These are phyloP conservation scores for Calyptomena viridis DNA, from an alignment of 2,113 vertebrate species.

Conservation along the genomic window DNA sequence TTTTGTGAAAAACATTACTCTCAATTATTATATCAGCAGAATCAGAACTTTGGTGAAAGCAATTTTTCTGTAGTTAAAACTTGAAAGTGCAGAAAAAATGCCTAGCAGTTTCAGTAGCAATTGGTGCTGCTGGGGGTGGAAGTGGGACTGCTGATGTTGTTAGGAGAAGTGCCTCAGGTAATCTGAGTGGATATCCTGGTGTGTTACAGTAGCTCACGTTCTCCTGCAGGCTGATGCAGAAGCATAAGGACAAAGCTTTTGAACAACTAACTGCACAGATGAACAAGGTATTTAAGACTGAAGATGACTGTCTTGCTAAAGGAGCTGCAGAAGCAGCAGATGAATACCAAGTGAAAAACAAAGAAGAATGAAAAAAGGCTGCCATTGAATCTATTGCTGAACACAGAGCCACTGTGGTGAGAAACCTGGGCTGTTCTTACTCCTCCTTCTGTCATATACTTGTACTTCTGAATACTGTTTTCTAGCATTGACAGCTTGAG, in stretches of 20 bases:
- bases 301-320: constrained; percentile 78
- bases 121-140: background rate
- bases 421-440: background rate
- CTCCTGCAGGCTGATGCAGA: constrained; percentile 77
- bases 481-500: background rate
- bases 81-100: background rate
- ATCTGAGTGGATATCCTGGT: background rate
- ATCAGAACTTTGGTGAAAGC: background rate
- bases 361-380: constrained; percentile 69
- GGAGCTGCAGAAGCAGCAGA: constrained; percentile 77
- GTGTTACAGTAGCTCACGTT: background rate
- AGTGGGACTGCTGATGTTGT: background rate
- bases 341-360: constrained; percentile 65
- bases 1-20: background rate
- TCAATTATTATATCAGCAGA: background rate
- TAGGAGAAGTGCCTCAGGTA: background rate
- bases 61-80: background rate
- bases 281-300: constrained; percentile 64
- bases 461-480: background rate
- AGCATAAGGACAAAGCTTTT: constrained; percentile 74
- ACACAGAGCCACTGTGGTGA: constrained; percentile 81
- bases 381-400: constrained; percentile 77
- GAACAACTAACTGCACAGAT: constrained; percentile 70
- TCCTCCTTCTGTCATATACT: background rate
- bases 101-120: background rate